These are phyloP conservation scores for Acrocephalus arundinaceus DNA, from an alignment of 2,113 vertebrate genomes.

Conservation along the genomic window DNA sequence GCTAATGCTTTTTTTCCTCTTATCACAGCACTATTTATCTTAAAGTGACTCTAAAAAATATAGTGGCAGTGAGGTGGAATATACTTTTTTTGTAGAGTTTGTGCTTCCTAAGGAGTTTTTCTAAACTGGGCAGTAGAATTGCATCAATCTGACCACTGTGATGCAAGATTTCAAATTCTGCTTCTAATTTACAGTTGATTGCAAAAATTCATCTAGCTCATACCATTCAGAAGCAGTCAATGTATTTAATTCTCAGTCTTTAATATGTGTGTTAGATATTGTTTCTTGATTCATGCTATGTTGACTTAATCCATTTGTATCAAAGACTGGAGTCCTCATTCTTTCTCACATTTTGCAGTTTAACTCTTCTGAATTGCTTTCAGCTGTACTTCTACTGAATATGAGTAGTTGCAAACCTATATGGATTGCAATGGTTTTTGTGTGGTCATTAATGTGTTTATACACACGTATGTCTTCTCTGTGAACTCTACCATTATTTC, in stretches of 20 bases:
- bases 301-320: neutral
- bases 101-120: neutral
- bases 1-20: constrained; percentile 36
- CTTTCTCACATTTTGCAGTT: neutral
- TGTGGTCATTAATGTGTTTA: neutral
- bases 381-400: neutral
- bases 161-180: neutral
- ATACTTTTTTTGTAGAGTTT: neutral
- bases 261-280: neutral
- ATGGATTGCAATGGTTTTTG: neutral
- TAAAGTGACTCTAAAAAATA: constrained; percentile 47
- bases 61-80: constrained; percentile 2
- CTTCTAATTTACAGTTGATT: neutral
- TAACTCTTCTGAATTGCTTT: neutral
- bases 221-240: neutral
- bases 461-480: neutral
- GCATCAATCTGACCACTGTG: neutral
- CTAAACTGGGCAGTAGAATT: neutral
- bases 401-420: neutral
- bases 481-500: neutral
- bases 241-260: neutral
- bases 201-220: neutral
- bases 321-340: neutral
- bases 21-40: constrained; percentile 68
- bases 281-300: neutral